Evolutionary conservation across 1,140 invertebrate genomes (phyloP).

Genomic region (Apis laboriosa): DNA sequence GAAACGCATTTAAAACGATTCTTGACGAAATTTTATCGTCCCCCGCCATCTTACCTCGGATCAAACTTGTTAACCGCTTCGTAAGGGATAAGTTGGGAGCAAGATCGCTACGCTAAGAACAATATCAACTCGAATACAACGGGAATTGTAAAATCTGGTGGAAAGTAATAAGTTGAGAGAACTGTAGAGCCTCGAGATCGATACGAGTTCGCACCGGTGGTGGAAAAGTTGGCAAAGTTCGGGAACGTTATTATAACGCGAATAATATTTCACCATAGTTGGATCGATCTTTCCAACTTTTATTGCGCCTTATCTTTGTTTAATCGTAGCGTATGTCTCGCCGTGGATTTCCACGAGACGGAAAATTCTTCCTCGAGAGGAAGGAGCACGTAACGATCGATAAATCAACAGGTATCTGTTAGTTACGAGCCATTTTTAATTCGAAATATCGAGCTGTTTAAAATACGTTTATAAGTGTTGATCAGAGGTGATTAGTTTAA

Average conservation of each 20-base stretch:
- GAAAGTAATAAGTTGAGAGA: constrained; percentile 30
- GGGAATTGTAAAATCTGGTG: constrained; percentile 12
- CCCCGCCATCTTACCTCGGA: neutral
- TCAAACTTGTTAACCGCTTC: neutral
- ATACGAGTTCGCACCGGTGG: neutral
- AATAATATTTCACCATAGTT: constrained; percentile 6
- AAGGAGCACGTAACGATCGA: neutral
- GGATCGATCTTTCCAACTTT: constrained; percentile 34
- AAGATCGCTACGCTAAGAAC: neutral
- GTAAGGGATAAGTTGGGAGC: neutral
- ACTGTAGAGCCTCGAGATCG: neutral
- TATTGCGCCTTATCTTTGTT: constrained; percentile 29
- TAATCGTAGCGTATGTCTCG: constrained; percentile 25
- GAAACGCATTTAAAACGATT: neutral
- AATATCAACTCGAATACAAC: neutral
- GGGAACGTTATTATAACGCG: constrained; percentile 19
- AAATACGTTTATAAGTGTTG: too few species aligned
- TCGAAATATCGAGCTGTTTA: neutral
- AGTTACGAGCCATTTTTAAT: neutral
- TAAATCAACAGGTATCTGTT: neutral
- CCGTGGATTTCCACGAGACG: neutral
- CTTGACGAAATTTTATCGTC: neutral
- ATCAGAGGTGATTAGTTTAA: too few species aligned
- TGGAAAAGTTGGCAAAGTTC: constrained; percentile 8
- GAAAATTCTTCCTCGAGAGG: neutral